phyloP scores from a whole-genome alignment of 1,140 invertebrate genomes.

The Leptinotarsa texana region DNA sequence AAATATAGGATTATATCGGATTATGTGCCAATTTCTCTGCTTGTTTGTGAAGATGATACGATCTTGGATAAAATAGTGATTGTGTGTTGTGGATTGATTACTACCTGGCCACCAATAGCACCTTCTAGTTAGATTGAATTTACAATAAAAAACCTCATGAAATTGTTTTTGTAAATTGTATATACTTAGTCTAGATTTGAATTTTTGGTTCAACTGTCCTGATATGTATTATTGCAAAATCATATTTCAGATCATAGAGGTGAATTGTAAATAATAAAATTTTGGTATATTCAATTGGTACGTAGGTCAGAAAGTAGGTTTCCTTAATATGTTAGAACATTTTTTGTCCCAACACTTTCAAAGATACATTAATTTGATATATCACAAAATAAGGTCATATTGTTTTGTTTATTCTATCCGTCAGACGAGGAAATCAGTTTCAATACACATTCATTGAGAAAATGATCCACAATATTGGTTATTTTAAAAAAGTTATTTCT shows the following conservation, averaged over 20 bases:
- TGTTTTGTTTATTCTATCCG: too few species aligned
- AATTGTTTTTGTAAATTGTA: not conserved
- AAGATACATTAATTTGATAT: not conserved
- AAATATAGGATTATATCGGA: too few species aligned
- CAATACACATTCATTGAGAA: too few species aligned
- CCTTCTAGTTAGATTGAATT: not conserved
- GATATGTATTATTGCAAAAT: not conserved
- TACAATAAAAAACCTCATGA: not conserved
- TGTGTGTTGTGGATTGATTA: slow-evolving; percentile 6
- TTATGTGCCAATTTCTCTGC: too few species aligned
- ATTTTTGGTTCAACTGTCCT: not conserved
- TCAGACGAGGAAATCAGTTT: too few species aligned
- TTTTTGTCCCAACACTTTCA: not conserved
- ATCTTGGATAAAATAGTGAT: too few species aligned
- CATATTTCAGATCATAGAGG: not conserved
- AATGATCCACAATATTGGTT: too few species aligned
- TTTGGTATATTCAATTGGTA: too few species aligned
- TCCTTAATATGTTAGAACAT: not conserved
- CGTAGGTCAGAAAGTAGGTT: not conserved
- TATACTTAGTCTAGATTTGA: not conserved
- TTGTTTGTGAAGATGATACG: too few species aligned
- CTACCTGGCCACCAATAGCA: not conserved
- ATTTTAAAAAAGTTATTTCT: too few species aligned
- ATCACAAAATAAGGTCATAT: too few species aligned
- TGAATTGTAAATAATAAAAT: too few species aligned